Base-by-base conservation (phyloP, 2,888 invertebrate genomes). In the Drosophila sordidapex region DNA sequence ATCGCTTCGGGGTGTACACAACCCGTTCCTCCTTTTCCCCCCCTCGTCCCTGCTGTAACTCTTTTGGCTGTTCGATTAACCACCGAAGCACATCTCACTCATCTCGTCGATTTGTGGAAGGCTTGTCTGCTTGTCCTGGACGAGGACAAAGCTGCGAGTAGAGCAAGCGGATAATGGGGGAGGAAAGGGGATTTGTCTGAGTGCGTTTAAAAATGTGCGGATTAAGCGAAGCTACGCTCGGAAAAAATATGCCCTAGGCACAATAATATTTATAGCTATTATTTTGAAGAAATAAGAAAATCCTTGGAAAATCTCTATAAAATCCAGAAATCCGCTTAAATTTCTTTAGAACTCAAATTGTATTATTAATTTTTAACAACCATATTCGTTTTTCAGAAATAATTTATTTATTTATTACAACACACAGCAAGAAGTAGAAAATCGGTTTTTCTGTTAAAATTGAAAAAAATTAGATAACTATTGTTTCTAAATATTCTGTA, bases 21-120 rank as follows among this genome's bases (percentile, higher is more conserved):
- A 40, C 6, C 25, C 36, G 21, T 8, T 25, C 15, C 46, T 2
- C 25, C 2, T 0, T 13, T 13, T 43, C 15, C 1, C 51, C 51
- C 5, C 6, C 7, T 29, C 5, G 15, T 18, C 4, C 2, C 6
- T 6, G 2, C 18, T 3, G 10, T n/a, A 43, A 51, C 70, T 46
- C 35, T 29, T 49, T 53, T 31, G 63, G 63, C 56, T 74, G 60
- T 61, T 76, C 74, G 58, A 69, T 60, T 79, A 79, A 79, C 54
- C 49, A 59, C 33, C 46, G 54, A 15, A 51, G 53, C 53, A 35
- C 38, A 56, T 52, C 10, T 21, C 36, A 46, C 7, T 13, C 46
- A 66, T 54, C 73, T 58, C 13, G 61, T 25, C 66, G 61, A 60
- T 49, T 57, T 49, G 54, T 46, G 40, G 43, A 36, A 10, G 25